Percentiles rank a stretch among this genome's conserved stretches.
phyloP scores from a whole-genome alignment of 1,140 invertebrate genomes.

The Phortica variegata region DNA sequence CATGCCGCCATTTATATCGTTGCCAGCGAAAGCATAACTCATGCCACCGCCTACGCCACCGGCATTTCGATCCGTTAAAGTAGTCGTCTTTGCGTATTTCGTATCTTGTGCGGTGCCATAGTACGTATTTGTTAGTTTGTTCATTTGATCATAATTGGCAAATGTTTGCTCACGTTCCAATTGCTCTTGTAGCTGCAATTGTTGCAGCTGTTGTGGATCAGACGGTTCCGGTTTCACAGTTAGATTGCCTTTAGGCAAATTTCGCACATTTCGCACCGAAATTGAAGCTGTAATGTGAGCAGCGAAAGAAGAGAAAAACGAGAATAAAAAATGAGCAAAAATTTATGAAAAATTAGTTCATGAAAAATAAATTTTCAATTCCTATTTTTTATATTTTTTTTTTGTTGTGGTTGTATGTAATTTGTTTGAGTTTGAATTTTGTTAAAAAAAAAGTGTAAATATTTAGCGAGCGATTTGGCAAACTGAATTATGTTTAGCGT shows the following conservation, averaged over 20 bases:
- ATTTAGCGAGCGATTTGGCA: too few species aligned
- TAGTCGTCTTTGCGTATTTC: constrained; percentile 51
- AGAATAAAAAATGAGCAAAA: too few species aligned
- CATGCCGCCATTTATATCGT: neutral
- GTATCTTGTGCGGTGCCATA: constrained; percentile 44
- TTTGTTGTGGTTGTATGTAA: too few species aligned
- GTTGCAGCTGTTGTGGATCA: constrained; percentile 23
- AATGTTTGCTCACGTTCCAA: constrained; percentile 28
- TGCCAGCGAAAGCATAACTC: neutral
- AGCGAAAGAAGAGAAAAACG: too few species aligned
- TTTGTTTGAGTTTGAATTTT: too few species aligned
- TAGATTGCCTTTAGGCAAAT: constrained; percentile 49
- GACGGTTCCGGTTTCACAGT: constrained; percentile 53
- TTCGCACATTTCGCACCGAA: constrained; percentile 53
- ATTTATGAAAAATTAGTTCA: too few species aligned
- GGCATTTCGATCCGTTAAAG: constrained; percentile 39
- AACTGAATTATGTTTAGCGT: too few species aligned
- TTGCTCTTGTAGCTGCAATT: constrained; percentile 1
- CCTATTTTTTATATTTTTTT: too few species aligned
- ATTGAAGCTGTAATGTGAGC: too few species aligned
- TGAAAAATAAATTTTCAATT: too few species aligned
- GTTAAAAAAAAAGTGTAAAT: too few species aligned
- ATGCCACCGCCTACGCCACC: constrained; percentile 19
- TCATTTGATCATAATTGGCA: constrained; percentile 32
- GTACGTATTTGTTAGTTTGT: constrained; percentile 26